Evolutionary conservation across 35 echinoderm and acorn worm genomes (phyloP), one percentile per base, ranked within the genome.

Genomic region (Hemicentrotus pulcherrimus): DNA sequence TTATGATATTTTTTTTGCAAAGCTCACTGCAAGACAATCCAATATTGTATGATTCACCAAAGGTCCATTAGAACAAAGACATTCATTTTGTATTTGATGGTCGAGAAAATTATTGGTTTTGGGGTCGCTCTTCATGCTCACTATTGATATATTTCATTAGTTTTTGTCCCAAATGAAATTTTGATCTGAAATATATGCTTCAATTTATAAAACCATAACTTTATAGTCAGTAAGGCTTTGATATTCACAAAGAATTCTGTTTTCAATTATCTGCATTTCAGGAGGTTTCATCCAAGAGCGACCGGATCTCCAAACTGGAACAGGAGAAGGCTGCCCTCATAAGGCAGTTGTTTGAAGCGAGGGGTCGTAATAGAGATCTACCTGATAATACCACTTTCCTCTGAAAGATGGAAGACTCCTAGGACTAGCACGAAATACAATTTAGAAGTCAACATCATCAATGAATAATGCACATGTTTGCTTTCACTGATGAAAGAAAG

Each of bases 241-340:
- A 59, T 59, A 59, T 59, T 59, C 52, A 59, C 16, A 59, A 2
- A 14, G 52, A 59, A 7, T 14, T 59, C 0, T 59, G 2, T 59
- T 32, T 13, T 19, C 94, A 31, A 31, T 85, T 46, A 32, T 35
- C 47, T 91, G 65, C 46, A n/a, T 95, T 48, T 61, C 89, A 99
- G 98, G 98, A 99, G 90, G 98, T 99, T 31, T 97, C 98, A n/a
- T 32, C 89, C 11, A 95, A 97, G 91, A 96, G 98, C 48, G 96
- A 96, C 31, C 91, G 91, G 47, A 97, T 99, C n/a, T 95, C 98
- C 13, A 48, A 96, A 86, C 94, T 99, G 28, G 97, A 99, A 31
- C 95, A 97, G 65, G 98, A 99, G 52, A 99, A 99, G 86, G 71
- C 97, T 16, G 95, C 98, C 61, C 96, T 99, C 94, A 99, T 99